Evolutionary conservation across 2,113 vertebrate species (phyloP).

Genomic region (Gracilinanus agilis): DNA sequence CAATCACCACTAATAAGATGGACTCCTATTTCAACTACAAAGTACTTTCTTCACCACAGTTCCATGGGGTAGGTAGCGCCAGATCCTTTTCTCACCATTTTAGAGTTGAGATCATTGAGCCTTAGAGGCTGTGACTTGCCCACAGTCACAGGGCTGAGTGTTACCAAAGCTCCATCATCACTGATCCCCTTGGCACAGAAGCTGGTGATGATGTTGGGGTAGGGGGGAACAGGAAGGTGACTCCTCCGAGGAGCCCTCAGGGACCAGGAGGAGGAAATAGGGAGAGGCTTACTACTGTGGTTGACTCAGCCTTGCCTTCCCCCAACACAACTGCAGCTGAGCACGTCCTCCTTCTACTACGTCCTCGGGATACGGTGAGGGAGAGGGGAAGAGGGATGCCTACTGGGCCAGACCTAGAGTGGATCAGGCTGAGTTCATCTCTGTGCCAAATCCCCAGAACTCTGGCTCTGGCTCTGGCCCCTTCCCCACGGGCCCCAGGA

Average conservation of each 20-base stretch:
- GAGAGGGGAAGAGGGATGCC: background rate
- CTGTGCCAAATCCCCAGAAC: background rate
- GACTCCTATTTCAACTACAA: background rate
- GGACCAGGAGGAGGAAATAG: background rate
- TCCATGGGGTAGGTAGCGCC: background rate
- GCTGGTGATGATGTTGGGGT: background rate
- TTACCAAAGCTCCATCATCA: conserved; percentile 30
- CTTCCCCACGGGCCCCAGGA: background rate
- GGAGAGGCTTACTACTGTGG: background rate
- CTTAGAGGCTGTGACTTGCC: too few relatives aligned
- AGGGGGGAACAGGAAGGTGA: background rate
- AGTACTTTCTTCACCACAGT: background rate
- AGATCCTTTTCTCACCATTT: background rate
- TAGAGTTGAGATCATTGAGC: background rate
- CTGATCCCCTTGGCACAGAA: background rate
- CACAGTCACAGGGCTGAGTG: background rate
- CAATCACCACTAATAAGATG: background rate
- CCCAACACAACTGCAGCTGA: background rate
- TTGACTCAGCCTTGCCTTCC: background rate
- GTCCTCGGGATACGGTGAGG: background rate
- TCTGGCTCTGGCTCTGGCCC: background rate
- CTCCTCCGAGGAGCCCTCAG: background rate
- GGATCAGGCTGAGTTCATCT: background rate
- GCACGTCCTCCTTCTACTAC: background rate
- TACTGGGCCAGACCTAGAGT: background rate